phyloP scores from a whole-genome alignment of 2,797 vertebrate genomes.

The Neoniphon sammara region DNA sequence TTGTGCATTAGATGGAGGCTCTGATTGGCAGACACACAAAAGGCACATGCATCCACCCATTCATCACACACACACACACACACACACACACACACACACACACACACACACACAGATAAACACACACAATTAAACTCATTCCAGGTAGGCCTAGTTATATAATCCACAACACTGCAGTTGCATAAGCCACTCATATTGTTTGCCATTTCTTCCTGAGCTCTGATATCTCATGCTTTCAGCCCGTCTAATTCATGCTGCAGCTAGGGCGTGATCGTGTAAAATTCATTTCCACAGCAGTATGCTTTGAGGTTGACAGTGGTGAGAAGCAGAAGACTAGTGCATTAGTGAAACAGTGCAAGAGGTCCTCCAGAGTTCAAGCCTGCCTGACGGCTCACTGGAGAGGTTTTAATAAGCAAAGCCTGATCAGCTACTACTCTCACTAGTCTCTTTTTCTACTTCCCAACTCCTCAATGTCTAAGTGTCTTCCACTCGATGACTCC shows the following conservation, averaged over 20 bases:
- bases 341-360: conserved; percentile 63
- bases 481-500: conserved; percentile 48
- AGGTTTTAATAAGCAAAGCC: conserved; percentile 47
- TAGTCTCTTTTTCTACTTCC: conserved; percentile 35
- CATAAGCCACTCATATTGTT: conserved; percentile 74
- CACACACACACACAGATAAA: conserved; percentile 30
- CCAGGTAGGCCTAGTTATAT: conserved; percentile 75
- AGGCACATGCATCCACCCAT: conserved; percentile 31
- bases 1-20: conserved; percentile 93
- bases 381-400: conserved; percentile 50
- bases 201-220: conserved; percentile 62
- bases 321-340: conserved; percentile 68
- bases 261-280: conserved; percentile 71
- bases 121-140: conserved; percentile 67
- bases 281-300: conserved; percentile 68
- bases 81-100: conserved; percentile 22
- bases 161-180: conserved; percentile 66
- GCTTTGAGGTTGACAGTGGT: conserved; percentile 67
- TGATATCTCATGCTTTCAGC: conserved; percentile 56
- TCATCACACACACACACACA: conserved; percentile 9
- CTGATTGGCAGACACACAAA: conserved; percentile 72
- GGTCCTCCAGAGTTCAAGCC: conserved; percentile 63
- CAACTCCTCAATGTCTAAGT: conserved; percentile 26
- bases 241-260: conserved; percentile 64
- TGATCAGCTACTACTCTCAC: conserved; percentile 37